Conservation (phyloP, 2,797 vertebrate species). For the Mionectes olivaceus region DNA sequence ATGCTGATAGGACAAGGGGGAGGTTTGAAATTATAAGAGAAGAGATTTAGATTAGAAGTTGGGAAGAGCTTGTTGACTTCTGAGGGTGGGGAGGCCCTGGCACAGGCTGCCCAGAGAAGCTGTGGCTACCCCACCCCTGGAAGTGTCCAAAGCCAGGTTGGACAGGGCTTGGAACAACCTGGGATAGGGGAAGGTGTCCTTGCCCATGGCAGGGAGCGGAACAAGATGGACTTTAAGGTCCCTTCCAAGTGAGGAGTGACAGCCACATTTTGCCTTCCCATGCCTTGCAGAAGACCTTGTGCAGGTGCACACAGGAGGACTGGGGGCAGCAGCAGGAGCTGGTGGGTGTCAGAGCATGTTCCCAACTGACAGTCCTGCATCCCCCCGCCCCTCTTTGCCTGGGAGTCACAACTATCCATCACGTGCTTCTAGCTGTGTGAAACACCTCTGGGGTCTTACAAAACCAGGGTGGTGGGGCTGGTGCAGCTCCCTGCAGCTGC, state of each 20-base stretch:
- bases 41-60: background rate
- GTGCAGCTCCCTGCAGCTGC: background rate
- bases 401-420: background rate
- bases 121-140: background rate
- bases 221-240: background rate
- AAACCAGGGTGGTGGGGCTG: background rate
- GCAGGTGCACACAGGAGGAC: background rate
- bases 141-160: background rate
- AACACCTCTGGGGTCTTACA: background rate
- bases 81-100: background rate
- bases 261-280: background rate
- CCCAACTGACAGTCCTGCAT: background rate
- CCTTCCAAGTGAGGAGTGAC: background rate
- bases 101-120: background rate
- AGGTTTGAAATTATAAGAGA: background rate
- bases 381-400: background rate
- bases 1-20: background rate
- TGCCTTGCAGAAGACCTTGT: background rate
- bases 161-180: background rate
- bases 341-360: background rate
- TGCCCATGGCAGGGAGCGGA: background rate
- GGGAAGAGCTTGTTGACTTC: background rate
- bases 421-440: background rate
- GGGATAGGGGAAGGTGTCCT: background rate
- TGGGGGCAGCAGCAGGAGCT: background rate